These are phyloP conservation scores for Acanthopagrus latus DNA, from an alignment of 2,797 vertebrate genomes.

Conservation along the genomic window DNA sequence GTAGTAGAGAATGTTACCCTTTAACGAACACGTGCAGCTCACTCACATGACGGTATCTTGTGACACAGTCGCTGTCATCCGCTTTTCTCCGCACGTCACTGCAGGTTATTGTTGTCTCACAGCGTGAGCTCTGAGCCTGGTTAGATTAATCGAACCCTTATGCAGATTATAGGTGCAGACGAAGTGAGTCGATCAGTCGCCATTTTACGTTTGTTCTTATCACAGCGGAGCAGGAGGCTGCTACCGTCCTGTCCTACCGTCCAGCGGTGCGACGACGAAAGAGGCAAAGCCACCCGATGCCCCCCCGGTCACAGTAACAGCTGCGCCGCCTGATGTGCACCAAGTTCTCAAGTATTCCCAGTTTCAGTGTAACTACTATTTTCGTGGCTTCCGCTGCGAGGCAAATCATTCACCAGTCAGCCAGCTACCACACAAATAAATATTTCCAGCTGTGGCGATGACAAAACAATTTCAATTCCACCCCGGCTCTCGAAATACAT, in stretches of 20 bases:
- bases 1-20: neutral
- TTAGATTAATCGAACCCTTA: slow-evolving; percentile 39
- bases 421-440: slow-evolving; percentile 37
- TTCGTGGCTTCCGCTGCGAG: slow-evolving; percentile 37
- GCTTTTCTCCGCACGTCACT: slow-evolving; percentile 7
- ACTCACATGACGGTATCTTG: neutral
- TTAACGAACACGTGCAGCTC: neutral
- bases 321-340: slow-evolving; percentile 36
- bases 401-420: slow-evolving; percentile 47
- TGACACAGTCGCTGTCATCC: slow-evolving; percentile 1
- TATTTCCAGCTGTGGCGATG: slow-evolving; percentile 46
- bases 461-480: slow-evolving; percentile 57
- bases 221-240: slow-evolving; percentile 38
- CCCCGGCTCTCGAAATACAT: slow-evolving; percentile 37
- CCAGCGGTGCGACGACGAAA: slow-evolving; percentile 37
- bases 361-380: slow-evolving; percentile 40
- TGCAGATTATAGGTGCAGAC: slow-evolving; percentile 22
- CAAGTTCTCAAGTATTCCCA: slow-evolving; percentile 41
- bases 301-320: slow-evolving; percentile 30
- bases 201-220: slow-evolving; percentile 47
- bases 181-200: slow-evolving; percentile 27
- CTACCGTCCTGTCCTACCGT: slow-evolving; percentile 25
- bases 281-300: slow-evolving; percentile 28
- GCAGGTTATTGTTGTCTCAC: slow-evolving; percentile 12
- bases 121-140: slow-evolving; percentile 33